Conservation (phyloP, 2,888 invertebrate genomes). For the Habroteleia sp. region DNA sequence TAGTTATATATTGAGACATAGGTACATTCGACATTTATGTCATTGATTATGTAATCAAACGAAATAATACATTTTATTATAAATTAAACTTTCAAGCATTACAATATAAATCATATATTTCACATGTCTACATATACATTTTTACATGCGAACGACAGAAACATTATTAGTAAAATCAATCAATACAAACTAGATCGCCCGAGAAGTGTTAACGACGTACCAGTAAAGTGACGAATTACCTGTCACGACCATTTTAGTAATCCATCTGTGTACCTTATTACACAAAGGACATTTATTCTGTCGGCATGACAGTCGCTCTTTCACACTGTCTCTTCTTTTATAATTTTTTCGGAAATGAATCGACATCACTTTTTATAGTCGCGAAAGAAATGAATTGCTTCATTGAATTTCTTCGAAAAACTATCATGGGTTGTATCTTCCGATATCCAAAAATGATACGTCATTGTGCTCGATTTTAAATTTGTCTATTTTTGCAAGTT, state of each 20-base stretch:
- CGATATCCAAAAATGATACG: slow-evolving; percentile 9
- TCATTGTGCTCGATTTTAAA: neutral
- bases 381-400: slow-evolving; percentile 42
- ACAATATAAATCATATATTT: too few relatives aligned
- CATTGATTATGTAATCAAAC: too few relatives aligned
- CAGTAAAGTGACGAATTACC: slow-evolving; percentile 66
- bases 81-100: too few relatives aligned
- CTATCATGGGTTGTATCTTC: too few relatives aligned
- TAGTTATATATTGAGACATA: too few relatives aligned
- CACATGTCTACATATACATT: slow-evolving; percentile 4
- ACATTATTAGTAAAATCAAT: slow-evolving; percentile 56
- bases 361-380: slow-evolving; percentile 20
- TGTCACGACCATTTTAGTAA: slow-evolving; percentile 62
- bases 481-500: neutral
- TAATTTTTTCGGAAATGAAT: slow-evolving; percentile 35
- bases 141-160: slow-evolving; percentile 16
- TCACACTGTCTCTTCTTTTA: slow-evolving; percentile 24
- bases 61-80: too few relatives aligned
- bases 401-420: slow-evolving; percentile 32
- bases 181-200: slow-evolving; percentile 40
- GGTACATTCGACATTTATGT: too few relatives aligned
- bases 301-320: slow-evolving; percentile 44
- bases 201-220: slow-evolving; percentile 54
- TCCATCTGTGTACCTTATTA: slow-evolving; percentile 67
- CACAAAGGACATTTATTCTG: slow-evolving; percentile 50